Evolutionary conservation across 2,888 invertebrate species (phyloP).

Genomic region (Parapristionchus giblindavisi): DNA sequence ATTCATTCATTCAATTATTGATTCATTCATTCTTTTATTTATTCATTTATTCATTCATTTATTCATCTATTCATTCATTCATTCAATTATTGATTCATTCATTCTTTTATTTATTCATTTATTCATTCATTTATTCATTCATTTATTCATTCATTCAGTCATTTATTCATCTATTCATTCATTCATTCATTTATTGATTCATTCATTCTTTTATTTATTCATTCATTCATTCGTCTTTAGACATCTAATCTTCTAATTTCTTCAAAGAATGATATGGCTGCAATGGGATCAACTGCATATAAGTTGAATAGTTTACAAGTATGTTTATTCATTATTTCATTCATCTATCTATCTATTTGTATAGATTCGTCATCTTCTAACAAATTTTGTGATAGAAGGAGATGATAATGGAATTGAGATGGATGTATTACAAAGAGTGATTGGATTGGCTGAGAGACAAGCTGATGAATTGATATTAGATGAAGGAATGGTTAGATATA

Average conservation of each 20-base stretch:
- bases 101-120: no score
- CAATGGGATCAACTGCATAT: slow-evolving; percentile 89
- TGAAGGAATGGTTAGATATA: slow-evolving; percentile 75
- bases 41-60: no score
- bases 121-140: no score
- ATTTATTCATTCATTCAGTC: no score
- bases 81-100: no score
- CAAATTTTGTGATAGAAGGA: slow-evolving; percentile 77
- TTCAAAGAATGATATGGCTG: slow-evolving; percentile 88
- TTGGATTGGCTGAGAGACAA: slow-evolving; percentile 71
- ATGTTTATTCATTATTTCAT: not conserved
- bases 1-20: no score
- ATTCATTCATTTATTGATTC: no score
- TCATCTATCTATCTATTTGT: not conserved
- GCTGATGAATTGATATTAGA: slow-evolving; percentile 84
- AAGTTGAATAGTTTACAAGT: slow-evolving; percentile 92
- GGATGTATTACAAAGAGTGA: slow-evolving; percentile 76
- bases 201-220: no score
- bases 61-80: no score
- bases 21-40: no score
- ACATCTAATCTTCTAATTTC: slow-evolving; percentile 85
- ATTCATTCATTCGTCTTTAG: slow-evolving; percentile 72
- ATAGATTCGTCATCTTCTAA: slow-evolving; percentile 29
- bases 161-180: no score
- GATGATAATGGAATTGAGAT: slow-evolving; percentile 74